Evolutionary conservation across 1,140 invertebrate species (phyloP).

Genomic region (Pogonomyrmex barbatus): DNA sequence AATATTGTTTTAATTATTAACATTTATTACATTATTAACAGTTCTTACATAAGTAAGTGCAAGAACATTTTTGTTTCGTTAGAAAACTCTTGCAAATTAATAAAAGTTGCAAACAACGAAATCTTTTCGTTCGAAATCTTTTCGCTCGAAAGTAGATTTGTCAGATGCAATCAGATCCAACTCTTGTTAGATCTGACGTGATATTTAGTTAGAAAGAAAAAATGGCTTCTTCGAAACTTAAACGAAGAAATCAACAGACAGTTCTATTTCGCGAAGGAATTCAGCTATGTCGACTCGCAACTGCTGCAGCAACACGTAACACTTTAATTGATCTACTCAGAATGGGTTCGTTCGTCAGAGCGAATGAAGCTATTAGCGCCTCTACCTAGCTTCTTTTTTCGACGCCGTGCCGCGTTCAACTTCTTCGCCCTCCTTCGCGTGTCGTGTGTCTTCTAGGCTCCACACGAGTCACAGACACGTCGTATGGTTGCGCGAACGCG

Average conservation of each 20-base stretch:
- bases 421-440: constrained; percentile 21
- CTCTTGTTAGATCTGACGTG: not conserved
- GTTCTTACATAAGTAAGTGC: not conserved
- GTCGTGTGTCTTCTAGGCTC: constrained; percentile 61
- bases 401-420: not conserved
- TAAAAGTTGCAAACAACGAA: not conserved
- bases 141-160: not conserved
- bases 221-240: not conserved
- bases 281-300: constrained; percentile 38
- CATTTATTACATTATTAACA: not conserved
- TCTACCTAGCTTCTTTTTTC: constrained; percentile 14
- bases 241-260: constrained; percentile 10
- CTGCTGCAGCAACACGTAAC: constrained; percentile 59
- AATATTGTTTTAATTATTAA: not conserved
- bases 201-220: not conserved
- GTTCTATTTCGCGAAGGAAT: constrained; percentile 37
- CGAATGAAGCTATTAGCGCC: constrained; percentile 72
- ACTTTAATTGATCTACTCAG: constrained; percentile 70
- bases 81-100: not conserved
- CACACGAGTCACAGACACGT: constrained; percentile 36
- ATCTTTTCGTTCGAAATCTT: not conserved
- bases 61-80: not conserved
- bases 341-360: constrained; percentile 25
- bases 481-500: constrained; percentile 77
- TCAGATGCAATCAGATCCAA: no score